Conservation (phyloP, 2,888 invertebrate genomes). For the Anagyrus pseudococci region DNA sequence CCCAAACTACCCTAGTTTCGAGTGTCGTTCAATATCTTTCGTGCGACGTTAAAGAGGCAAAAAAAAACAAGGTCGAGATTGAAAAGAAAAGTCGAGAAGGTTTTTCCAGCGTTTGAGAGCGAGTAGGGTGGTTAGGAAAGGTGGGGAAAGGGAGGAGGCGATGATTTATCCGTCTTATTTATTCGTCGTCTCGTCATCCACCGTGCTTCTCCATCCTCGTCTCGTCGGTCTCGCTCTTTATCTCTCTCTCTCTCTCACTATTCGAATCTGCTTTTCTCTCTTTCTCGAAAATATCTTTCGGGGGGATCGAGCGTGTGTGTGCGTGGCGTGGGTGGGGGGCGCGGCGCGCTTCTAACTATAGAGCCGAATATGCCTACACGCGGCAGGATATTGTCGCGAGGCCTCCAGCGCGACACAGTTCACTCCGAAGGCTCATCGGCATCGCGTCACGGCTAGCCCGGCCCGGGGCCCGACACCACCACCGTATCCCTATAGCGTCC, state of each 20-base stretch:
- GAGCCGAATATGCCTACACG: conserved; percentile 42
- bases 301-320: too few relatives aligned
- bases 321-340: conserved; percentile 47
- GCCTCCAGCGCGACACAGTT: conserved; percentile 57
- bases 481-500: too few relatives aligned
- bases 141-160: background rate
- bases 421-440: conserved; percentile 55
- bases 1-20: too few relatives aligned
- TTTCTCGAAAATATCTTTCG: conserved; percentile 32
- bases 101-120: background rate
- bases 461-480: conserved; percentile 10
- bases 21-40: background rate
- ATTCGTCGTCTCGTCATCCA: background rate
- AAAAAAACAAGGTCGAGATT: background rate
- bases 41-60: background rate
- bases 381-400: conserved; percentile 56
- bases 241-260: background rate
- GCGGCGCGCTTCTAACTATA: conserved; percentile 55
- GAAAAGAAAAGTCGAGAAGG: background rate
- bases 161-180: conserved; percentile 1
- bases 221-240: background rate
- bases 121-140: too few relatives aligned
- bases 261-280: background rate
- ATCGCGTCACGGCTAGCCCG: conserved; percentile 45
- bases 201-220: background rate